phyloP scores from a whole-genome alignment of 30 jellyfish, hydroid and myxozoan species.

The Hydractinia symbiolongicarpus region DNA sequence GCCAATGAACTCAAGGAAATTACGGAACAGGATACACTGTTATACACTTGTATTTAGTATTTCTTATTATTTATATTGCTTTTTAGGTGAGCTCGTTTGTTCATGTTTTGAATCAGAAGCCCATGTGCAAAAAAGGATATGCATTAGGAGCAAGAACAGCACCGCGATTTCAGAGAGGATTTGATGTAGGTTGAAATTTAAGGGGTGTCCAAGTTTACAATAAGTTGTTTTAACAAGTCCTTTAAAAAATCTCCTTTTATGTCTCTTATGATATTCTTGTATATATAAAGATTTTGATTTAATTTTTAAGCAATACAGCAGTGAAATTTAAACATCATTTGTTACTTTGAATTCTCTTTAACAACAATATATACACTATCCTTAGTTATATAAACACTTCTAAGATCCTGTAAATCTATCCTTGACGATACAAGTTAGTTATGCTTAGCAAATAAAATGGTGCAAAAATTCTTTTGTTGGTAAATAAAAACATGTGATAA shows the following conservation, averaged over 20 bases:
- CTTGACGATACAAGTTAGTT: no score
- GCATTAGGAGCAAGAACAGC: slow-evolving; percentile 87
- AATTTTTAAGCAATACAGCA: not conserved
- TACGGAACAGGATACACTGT: not conserved
- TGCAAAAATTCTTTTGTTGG: no score
- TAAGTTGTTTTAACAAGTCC: not conserved
- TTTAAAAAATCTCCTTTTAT: not conserved
- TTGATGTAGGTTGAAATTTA: slow-evolving; percentile 24
- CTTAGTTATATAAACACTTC: no score
- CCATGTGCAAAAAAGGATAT: slow-evolving; percentile 72
- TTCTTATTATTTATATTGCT: not conserved
- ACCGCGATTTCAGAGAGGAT: slow-evolving; percentile 47
- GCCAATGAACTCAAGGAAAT: not conserved
- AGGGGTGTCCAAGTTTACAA: not conserved
- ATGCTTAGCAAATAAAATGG: no score
- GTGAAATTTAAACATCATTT: no score
- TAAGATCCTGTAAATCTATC: no score
- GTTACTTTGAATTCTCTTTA: no score
- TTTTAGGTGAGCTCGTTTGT: slow-evolving; percentile 60
- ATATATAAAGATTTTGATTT: not conserved
- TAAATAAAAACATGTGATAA: no score
- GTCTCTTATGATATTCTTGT: not conserved
- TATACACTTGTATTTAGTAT: not conserved
- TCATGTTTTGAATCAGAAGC: slow-evolving; percentile 43
- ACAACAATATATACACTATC: no score